A percentile compares a stretch with the other conserved stretches of the same genome.
Evolutionary conservation across 2,797 vertebrate species (phyloP).

Genomic region (Clarias fuscus): DNA sequence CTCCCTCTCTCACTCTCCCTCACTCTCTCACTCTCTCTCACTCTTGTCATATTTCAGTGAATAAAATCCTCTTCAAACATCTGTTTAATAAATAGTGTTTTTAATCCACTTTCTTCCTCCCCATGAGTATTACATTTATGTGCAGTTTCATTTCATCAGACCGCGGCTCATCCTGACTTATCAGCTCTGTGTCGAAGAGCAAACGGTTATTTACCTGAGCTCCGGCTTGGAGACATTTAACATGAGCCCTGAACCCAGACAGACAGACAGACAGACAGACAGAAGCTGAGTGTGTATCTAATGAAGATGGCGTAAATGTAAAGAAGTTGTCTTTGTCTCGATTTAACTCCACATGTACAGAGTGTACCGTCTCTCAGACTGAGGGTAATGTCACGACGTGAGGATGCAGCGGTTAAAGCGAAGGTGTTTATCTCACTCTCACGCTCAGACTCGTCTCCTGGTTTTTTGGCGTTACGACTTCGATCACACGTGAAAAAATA

Average conservation of each 20-base stretch:
- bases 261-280: neutral
- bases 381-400: neutral
- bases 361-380: neutral
- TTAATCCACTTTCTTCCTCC: conserved; percentile 85
- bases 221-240: neutral
- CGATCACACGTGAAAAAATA: conserved; percentile 85
- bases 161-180: conserved; percentile 58
- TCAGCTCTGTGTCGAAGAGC: conserved; percentile 47
- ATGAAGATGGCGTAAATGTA: conserved; percentile 72
- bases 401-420: neutral
- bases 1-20: conserved; percentile 9
- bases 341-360: neutral
- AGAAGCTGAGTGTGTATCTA: conserved; percentile 55
- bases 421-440: conserved; percentile 30
- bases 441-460: conserved; percentile 58
- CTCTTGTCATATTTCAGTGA: conserved; percentile 85
- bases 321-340: neutral
- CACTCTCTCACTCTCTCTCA: conserved; percentile 64
- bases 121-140: conserved; percentile 68
- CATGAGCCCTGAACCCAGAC: neutral
- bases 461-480: conserved; percentile 84
- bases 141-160: conserved; percentile 71
- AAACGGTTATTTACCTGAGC: conserved; percentile 50
- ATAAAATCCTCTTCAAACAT: conserved; percentile 86
- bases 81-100: conserved; percentile 92